Percentiles rank a stretch among this genome's conserved stretches.
These are phyloP conservation scores for Pseudorhiza aurosa DNA, from an alignment of 30 jellyfish, hydroid and myxozoan species.

Conservation along the genomic window DNA sequence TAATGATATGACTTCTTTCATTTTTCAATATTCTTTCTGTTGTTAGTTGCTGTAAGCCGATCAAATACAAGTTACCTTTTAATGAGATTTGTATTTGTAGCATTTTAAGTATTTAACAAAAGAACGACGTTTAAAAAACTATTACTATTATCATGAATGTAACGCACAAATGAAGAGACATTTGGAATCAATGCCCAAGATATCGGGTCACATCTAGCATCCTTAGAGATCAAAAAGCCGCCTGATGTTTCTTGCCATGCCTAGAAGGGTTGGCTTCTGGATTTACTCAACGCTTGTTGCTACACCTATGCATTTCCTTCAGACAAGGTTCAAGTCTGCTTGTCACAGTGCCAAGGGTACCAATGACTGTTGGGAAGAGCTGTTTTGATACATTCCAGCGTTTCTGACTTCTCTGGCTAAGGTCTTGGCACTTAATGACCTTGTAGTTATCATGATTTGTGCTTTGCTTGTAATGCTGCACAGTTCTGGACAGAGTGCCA, in stretches of 20 bases:
- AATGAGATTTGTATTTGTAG: too few species aligned
- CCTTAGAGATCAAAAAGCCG: constrained; percentile 5
- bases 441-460: too few species aligned
- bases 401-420: constrained; percentile 14
- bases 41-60: too few species aligned
- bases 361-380: constrained; percentile 8
- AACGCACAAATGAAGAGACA: not conserved
- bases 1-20: too few species aligned
- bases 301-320: constrained; percentile 20
- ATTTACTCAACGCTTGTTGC: not conserved
- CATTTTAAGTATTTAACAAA: too few species aligned
- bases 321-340: constrained; percentile 1
- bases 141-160: too few species aligned
- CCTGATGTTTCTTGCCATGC: not conserved
- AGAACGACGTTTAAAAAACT: too few species aligned
- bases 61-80: too few species aligned
- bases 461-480: too few species aligned
- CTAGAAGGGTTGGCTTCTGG: constrained; percentile 32
- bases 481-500: too few species aligned
- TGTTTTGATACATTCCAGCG: constrained; percentile 13
- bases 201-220: constrained; percentile 25
- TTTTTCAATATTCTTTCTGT: too few species aligned
- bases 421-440: constrained; percentile 14
- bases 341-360: constrained; percentile 37
- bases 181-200: not conserved